These are phyloP conservation scores for Caenorhabditis sp. DNA, from an alignment of 2,888 invertebrate species.

Conservation along the genomic window DNA sequence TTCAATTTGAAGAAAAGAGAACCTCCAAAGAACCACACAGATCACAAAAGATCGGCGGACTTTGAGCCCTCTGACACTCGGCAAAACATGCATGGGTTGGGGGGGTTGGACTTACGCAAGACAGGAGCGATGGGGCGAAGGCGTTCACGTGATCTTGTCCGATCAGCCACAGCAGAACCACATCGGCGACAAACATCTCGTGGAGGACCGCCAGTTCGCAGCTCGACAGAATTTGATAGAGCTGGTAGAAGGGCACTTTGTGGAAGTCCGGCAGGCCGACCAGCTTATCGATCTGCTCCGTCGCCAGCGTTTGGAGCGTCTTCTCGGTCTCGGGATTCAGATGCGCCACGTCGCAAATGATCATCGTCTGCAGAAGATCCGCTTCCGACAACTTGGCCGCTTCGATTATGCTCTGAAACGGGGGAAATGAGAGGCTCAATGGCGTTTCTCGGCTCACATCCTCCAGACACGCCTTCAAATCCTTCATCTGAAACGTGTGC, in stretches of 20 bases:
- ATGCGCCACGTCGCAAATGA: constrained; percentile 49
- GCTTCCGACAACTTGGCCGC: constrained; percentile 43
- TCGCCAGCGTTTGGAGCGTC: constrained; percentile 34
- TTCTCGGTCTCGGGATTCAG: constrained; percentile 44
- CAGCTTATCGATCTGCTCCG: constrained; percentile 43
- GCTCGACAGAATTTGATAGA: constrained; percentile 46
- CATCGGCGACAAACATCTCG: constrained; percentile 58
- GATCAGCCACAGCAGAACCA: constrained; percentile 50
- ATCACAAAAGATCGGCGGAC: constrained; percentile 1
- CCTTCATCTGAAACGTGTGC: constrained; percentile 54
- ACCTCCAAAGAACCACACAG: constrained; percentile 11
- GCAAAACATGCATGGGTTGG: not conserved
- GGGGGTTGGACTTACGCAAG: constrained; percentile 15
- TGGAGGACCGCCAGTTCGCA: constrained; percentile 47
- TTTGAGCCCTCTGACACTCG: not conserved
- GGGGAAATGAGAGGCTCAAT: not conserved
- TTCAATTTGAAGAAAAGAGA: not conserved
- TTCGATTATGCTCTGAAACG: constrained; percentile 37
- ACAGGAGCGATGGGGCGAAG: constrained; percentile 29
- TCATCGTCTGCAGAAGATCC: constrained; percentile 50
- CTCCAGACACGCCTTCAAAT: constrained; percentile 38
- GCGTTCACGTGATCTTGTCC: constrained; percentile 43
- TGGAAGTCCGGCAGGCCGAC: constrained; percentile 50
- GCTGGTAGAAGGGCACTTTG: constrained; percentile 42
- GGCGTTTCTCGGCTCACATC: constrained; percentile 27